Evolutionary conservation across 2,888 invertebrate species (phyloP).

Genomic region (Autographa gamma): DNA sequence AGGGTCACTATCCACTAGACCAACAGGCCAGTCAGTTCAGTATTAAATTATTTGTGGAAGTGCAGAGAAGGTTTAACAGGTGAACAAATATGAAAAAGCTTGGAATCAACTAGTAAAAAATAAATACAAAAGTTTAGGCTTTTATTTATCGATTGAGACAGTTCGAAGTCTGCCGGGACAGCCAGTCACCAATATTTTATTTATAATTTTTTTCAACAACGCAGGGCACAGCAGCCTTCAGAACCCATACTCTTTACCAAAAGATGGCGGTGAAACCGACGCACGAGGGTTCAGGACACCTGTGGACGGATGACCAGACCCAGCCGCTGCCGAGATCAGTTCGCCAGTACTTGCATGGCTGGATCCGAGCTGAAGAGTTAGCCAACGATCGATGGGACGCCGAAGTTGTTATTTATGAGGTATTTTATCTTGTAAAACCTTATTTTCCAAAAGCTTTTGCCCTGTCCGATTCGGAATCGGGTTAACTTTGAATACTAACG

Average conservation of each 20-base stretch:
- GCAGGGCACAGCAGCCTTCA: conserved; percentile 74
- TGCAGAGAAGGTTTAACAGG: no score
- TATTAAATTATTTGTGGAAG: no score
- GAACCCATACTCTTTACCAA: conserved; percentile 44
- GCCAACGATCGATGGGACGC: conserved; percentile 76
- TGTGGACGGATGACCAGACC: conserved; percentile 80
- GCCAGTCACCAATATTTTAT: no score
- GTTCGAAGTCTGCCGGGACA: no score
- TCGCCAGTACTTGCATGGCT: conserved; percentile 75
- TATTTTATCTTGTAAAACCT: conserved; percentile 35
- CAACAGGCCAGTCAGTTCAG: no score
- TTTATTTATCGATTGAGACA: no score
- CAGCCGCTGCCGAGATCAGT: conserved; percentile 82
- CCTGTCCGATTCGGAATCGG: no score
- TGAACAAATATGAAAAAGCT: no score
- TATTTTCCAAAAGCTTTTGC: neutral
- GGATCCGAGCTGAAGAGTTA: conserved; percentile 80
- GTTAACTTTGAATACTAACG: no score
- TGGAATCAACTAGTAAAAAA: no score
- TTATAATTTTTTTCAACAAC: neutral
- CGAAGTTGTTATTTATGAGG: conserved; percentile 79
- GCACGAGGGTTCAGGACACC: conserved; percentile 51
- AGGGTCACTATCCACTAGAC: no score
- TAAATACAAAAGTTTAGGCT: no score
- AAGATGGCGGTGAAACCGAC: conserved; percentile 55